Base-by-base conservation (phyloP, 2,797 vertebrate genomes). In the Sebastiscus tertius region DNA sequence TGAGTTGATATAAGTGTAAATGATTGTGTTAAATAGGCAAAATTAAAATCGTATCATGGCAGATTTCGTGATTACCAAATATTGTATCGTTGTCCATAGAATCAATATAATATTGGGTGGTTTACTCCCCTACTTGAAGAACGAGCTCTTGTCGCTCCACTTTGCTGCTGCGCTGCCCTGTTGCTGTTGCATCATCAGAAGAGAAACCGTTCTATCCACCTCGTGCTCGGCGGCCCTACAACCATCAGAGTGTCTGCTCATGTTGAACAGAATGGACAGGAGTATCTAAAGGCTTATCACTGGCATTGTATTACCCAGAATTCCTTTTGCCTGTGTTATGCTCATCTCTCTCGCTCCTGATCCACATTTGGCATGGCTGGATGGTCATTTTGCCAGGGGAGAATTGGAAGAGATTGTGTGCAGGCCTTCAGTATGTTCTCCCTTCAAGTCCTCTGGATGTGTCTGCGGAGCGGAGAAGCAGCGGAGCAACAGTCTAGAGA, bases 321-420 rank as follows among this genome's bases (percentile, higher is more conserved):
- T 93, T 91, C 90, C 69, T 73, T 77, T 87, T 72, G 83, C 84
- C 87, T 70, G 87, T 81, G 86, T 77, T 82, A 81, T 89, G 90
- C 81, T 88, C 86, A 63, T 88, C 89, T 87, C 88, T 77, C 87
- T 83, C 5, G 77, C 88, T 91, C 84, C 89, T 87, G 89, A 91
- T 93, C 90, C 92, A 92, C 89, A 91, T 94, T 92, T 91, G 92
- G 85, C 87, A 92, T 72, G 90, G 93, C 88, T 94, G 88, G 88
- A 63, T 89, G 89, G 81, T 91, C 92, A 89, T 89, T 90, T 84
- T 90, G 92, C 91, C 88, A 84, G 89, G 24, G 87, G 92, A 94
- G 87, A 83, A 87, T 84, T 83, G 87, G 86, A 91, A 74, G 91
- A 86, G 87, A 89, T 88, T 87, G 91, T 92, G 88, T 79, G 87